phyloP scores from a whole-genome alignment of 2,888 invertebrate species.

The Leptarthrus brevirostris region DNA sequence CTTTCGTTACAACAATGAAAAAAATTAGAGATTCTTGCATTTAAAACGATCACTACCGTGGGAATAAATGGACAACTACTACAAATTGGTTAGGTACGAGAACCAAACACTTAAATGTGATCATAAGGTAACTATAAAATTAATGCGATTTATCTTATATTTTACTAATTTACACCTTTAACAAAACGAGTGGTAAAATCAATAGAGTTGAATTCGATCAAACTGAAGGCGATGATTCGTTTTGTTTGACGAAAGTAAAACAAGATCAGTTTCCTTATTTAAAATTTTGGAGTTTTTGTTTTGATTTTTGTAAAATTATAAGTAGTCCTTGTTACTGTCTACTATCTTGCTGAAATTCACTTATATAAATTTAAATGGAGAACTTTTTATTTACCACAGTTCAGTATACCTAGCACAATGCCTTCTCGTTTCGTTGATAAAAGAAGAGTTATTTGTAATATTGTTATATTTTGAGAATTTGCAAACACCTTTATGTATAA shows the following conservation, averaged over 20 bases:
- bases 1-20: no score
- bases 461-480: conserved; percentile 20
- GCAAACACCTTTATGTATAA: neutral
- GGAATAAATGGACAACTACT: no score
- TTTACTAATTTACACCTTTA: no score
- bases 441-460: conserved; percentile 14
- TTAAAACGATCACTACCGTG: no score
- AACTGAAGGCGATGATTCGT: no score
- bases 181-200: no score
- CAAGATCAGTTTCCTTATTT: neutral
- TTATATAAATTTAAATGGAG: no score
- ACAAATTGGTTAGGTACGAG: neutral
- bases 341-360: neutral
- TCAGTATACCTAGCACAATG: conserved; percentile 24
- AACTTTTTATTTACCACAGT: conserved; percentile 19
- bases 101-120: neutral
- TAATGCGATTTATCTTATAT: neutral
- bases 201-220: neutral
- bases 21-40: no score
- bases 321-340: no score
- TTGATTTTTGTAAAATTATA: no score
- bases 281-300: no score
- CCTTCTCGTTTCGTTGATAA: conserved; percentile 29
- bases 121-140: neutral
- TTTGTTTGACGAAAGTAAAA: neutral